Evolutionary conservation across 2,113 vertebrate species (phyloP).

Genomic region (Chunga burmeisteri): DNA sequence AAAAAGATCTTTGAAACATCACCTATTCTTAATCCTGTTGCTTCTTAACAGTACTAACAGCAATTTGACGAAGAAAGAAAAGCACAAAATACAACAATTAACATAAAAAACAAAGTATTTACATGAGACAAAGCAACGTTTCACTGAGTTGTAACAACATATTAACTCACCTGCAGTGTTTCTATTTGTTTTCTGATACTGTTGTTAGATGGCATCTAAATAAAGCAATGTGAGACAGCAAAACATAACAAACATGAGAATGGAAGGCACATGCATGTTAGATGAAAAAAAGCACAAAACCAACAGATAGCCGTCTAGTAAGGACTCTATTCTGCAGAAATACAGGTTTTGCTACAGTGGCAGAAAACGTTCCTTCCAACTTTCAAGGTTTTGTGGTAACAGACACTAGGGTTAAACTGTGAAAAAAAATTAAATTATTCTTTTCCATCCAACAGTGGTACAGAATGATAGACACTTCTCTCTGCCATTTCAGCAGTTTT

Average conservation of each 20-base stretch:
- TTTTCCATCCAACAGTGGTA: background rate
- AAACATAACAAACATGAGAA: constrained; percentile 86
- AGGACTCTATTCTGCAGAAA: constrained; percentile 83
- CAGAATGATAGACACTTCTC: background rate
- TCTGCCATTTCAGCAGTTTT: background rate
- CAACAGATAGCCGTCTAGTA: constrained; percentile 72
- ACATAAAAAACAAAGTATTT: constrained; percentile 25
- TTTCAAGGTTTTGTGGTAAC: background rate
- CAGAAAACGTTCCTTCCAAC: background rate
- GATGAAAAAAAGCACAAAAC: constrained; percentile 83
- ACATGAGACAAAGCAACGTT: constrained; percentile 65
- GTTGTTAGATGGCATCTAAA: constrained; percentile 99
- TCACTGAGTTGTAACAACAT: constrained; percentile 64
- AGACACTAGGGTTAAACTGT: background rate
- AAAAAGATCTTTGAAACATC: background rate
- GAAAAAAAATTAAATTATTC: background rate
- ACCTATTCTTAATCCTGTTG: background rate
- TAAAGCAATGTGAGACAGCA: constrained; percentile 91
- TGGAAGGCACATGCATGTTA: constrained; percentile 86
- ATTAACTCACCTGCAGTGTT: constrained; percentile 97
- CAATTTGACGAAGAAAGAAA: constrained; percentile 21
- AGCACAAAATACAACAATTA: constrained; percentile 60
- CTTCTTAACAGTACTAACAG: background rate
- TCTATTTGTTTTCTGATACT: constrained; percentile 99
- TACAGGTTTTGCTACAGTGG: background rate